Evolutionary conservation across 2,888 invertebrate species (phyloP), one percentile per base, ranked within the genome.

Genomic region (Heteromurus nitidus): DNA sequence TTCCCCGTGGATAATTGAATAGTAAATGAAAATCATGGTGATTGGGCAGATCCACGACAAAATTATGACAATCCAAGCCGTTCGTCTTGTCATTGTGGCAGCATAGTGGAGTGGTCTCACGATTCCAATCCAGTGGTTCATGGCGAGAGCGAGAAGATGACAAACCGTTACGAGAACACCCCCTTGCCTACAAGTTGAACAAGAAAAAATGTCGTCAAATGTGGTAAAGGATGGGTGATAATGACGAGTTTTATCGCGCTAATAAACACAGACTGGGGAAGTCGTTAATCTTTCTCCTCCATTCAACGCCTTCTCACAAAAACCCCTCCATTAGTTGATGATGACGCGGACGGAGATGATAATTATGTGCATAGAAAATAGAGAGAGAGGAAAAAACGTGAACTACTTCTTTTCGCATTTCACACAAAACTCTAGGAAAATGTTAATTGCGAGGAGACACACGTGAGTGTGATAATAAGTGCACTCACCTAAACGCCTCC

Each of bases 81-180:
- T 91, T 53, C 90, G 88, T 75, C 91, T 89, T 0, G 92, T 92
- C 88, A 92, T 90, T 44, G 91, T 91, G 16, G 91, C 90, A n/a
- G 91, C 90, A 88, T 93, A 93, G 86, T 92, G 92, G 9, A 93
- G 90, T 0, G 93, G 93, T 64, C 89, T 89, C 2, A 91, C 89
- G 77, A 93, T 92, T 20, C 93, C 93, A 50, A 93, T 89, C 89
- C 93, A 93, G 88, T 93, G 93, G 88, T 93, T 93, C 76, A 92
- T 88, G 31, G 93, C 92, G 30, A 93, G 89, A 0, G 92, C 91
- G 44, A 93, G 89, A 2, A 93, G 90, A 87, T 93, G 93, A 55
- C 91, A 89, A 13, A 93, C 92, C 0, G 93, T 92, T 20, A 92
- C 91, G 55, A 93, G 90, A 74, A 93, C 90, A 2, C 92, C 92